Percentiles rank a stretch among this genome's conserved stretches.
These are phyloP conservation scores for Holothuria glaberrima DNA, from an alignment of 35 echinoderm and acorn worm genomes.

Conservation along the genomic window DNA sequence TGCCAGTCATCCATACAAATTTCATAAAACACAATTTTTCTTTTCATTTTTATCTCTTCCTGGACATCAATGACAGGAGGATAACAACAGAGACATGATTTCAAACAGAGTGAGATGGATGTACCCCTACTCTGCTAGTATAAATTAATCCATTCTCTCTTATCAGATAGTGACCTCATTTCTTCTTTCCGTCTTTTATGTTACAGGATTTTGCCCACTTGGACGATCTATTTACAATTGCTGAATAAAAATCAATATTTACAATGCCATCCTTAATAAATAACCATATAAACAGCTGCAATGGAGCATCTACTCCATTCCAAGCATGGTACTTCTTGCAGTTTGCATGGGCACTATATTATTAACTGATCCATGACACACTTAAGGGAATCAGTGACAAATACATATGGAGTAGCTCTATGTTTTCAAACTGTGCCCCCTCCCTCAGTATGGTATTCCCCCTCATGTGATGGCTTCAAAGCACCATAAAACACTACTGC, in stretches of 20 bases:
- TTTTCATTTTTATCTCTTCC: not conserved
- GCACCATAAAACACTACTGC: too few relatives aligned
- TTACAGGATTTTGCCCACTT: slow-evolving; percentile 21
- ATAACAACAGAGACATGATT: not conserved
- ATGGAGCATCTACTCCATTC: not conserved
- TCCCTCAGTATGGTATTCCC: too few relatives aligned
- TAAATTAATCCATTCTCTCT: too few relatives aligned
- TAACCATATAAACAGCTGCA: not conserved
- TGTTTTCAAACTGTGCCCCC: too few relatives aligned
- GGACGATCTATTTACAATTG: slow-evolving; percentile 49
- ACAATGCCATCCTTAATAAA: not conserved
- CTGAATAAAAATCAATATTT: slow-evolving; percentile 50
- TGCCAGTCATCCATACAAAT: not conserved
- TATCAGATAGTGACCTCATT: not conserved
- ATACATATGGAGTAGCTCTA: too few relatives aligned
- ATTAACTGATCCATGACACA: too few relatives aligned
- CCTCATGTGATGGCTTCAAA: too few relatives aligned
- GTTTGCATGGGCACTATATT: not conserved
- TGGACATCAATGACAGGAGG: not conserved
- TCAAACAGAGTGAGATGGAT: not conserved
- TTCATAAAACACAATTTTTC: slow-evolving; percentile 1
- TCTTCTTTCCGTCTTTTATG: not conserved
- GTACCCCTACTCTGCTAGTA: not conserved
- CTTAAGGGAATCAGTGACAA: too few relatives aligned
- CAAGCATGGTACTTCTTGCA: not conserved